phyloP scores from a whole-genome alignment of 2,113 vertebrate genomes.

The Danionella cerebrum region DNA sequence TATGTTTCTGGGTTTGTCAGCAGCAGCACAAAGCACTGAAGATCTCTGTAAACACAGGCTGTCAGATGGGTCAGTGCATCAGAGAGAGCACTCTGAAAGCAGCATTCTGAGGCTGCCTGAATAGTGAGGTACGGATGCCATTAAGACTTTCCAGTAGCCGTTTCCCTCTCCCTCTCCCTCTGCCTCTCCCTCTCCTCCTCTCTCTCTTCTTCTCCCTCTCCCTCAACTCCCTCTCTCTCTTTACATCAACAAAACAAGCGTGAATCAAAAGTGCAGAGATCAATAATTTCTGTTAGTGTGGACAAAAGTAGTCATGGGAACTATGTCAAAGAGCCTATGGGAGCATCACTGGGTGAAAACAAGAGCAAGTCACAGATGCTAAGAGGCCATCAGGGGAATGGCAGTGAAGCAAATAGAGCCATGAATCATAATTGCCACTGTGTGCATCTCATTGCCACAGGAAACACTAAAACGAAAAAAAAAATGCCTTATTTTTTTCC shows the following conservation, averaged over 20 bases:
- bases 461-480: no score
- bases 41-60: not conserved
- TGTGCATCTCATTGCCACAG: no score
- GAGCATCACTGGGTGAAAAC: not conserved
- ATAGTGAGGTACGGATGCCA: no score
- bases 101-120: no score
- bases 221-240: not conserved
- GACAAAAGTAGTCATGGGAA: conserved; percentile 23
- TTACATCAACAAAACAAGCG: not conserved
- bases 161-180: no score
- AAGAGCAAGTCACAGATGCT: not conserved
- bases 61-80: not conserved
- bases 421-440: no score
- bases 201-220: no score
- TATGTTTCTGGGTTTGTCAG: no score
- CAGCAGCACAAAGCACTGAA: not conserved
- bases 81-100: not conserved
- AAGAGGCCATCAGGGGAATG: conserved; percentile 34
- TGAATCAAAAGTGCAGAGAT: not conserved
- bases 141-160: no score
- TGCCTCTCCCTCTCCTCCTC: no score
- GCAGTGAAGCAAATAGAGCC: not conserved
- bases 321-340: conserved; percentile 7
- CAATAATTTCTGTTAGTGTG: not conserved
- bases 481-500: no score